These are phyloP conservation scores for Galaxias olidus DNA, from an alignment of 2,797 vertebrate species.

Conservation along the genomic window DNA sequence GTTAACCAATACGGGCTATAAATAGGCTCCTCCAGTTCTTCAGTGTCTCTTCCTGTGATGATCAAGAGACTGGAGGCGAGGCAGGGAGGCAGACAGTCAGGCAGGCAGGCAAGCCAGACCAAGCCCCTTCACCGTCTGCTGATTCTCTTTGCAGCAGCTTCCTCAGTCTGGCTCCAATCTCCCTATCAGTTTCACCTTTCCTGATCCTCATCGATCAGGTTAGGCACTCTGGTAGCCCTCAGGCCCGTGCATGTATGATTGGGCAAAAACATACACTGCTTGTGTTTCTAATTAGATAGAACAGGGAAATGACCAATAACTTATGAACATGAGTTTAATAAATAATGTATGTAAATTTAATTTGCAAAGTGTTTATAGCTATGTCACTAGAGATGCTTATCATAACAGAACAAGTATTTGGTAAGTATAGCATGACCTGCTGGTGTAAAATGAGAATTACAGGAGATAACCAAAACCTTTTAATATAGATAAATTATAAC, in stretches of 20 bases:
- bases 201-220: slow-evolving; percentile 19
- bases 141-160: slow-evolving; percentile 18
- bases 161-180: slow-evolving; percentile 24
- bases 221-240: too few species aligned
- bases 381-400: neutral
- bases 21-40: slow-evolving; percentile 70
- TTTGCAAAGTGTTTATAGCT: neutral
- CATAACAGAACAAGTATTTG: neutral
- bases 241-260: neutral
- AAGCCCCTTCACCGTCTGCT: slow-evolving; percentile 34
- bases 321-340: too few species aligned
- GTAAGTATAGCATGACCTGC: slow-evolving; percentile 5
- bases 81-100: slow-evolving; percentile 31
- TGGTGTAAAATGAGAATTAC: slow-evolving; percentile 12
- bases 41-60: slow-evolving; percentile 70
- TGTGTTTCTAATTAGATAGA: too few species aligned
- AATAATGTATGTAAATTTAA: too few species aligned
- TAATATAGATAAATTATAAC: too few species aligned
- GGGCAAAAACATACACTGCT: neutral
- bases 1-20: slow-evolving; percentile 64
- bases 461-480: neutral
- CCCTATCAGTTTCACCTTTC: slow-evolving; percentile 45
- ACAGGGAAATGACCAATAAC: too few species aligned
- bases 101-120: slow-evolving; percentile 33
- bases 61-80: slow-evolving; percentile 58